Conservation (phyloP, 2,797 vertebrate genomes). For the Lepilemur septentrionalis region DNA sequence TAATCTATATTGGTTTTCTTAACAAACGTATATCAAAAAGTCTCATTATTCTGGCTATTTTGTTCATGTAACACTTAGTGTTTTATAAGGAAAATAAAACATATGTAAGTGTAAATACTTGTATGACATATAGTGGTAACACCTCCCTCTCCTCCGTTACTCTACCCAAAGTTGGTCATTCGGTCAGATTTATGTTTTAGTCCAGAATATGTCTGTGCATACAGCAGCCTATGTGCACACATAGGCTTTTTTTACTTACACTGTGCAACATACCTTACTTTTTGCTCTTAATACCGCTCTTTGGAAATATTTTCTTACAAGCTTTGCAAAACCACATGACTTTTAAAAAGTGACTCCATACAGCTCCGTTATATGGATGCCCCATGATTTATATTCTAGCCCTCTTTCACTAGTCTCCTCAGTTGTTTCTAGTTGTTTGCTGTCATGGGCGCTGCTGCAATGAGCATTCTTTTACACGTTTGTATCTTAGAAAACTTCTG, state of each 20-base stretch:
- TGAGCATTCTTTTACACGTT: neutral
- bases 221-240: neutral
- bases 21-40: neutral
- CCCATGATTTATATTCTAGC: neutral
- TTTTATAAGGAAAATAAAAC: neutral
- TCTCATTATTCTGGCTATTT: neutral
- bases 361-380: no score
- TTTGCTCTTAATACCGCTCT: neutral
- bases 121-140: neutral
- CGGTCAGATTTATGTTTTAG: neutral
- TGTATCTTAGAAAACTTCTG: neutral
- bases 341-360: neutral
- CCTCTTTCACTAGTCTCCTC: neutral
- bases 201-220: neutral
- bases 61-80: neutral
- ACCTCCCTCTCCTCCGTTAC: neutral
- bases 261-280: neutral
- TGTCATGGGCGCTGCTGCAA: accelerated
- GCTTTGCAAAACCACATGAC: neutral
- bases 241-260: neutral
- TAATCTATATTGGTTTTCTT: neutral
- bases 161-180: neutral
- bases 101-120: neutral
- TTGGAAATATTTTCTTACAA: neutral
- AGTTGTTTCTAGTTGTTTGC: neutral